phyloP scores from a whole-genome alignment of 1,140 invertebrate species.

The Orius insidiosus region DNA sequence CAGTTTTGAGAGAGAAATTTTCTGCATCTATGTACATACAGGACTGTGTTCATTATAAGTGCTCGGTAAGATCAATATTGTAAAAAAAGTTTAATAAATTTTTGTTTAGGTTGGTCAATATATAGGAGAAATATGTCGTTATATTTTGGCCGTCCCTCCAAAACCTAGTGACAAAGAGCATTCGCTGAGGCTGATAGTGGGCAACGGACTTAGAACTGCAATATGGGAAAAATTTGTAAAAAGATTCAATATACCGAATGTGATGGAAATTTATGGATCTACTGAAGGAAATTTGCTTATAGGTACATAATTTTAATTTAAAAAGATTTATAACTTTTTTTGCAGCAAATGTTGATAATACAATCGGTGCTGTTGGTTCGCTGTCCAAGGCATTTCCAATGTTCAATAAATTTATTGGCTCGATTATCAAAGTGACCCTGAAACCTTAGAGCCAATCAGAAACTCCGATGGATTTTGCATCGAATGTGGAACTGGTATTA shows the following conservation, averaged over 20 bases:
- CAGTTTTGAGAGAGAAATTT: constrained; percentile 82
- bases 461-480: constrained; percentile 37
- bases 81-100: no score
- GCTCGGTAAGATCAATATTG: constrained; percentile 54
- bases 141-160: constrained; percentile 70
- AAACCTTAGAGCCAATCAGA: constrained; percentile 66
- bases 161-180: constrained; percentile 60
- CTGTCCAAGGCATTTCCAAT: constrained; percentile 67
- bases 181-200: constrained; percentile 71
- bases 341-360: constrained; percentile 85
- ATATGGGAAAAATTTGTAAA: constrained; percentile 88
- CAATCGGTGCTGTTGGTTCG: constrained; percentile 88
- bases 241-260: constrained; percentile 67
- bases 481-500: constrained; percentile 34
- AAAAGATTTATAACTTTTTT: constrained; percentile 13
- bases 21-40: constrained; percentile 90
- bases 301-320: constrained; percentile 31
- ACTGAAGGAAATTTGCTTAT: constrained; percentile 96
- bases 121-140: constrained; percentile 97
- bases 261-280: constrained; percentile 92
- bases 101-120: constrained; percentile 73
- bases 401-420: constrained; percentile 56
- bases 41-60: constrained; percentile 88
- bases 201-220: constrained; percentile 88
- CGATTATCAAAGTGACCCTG: constrained; percentile 77